phyloP scores from a whole-genome alignment of 1,140 invertebrate species.

The Drosophila micromelanica region DNA sequence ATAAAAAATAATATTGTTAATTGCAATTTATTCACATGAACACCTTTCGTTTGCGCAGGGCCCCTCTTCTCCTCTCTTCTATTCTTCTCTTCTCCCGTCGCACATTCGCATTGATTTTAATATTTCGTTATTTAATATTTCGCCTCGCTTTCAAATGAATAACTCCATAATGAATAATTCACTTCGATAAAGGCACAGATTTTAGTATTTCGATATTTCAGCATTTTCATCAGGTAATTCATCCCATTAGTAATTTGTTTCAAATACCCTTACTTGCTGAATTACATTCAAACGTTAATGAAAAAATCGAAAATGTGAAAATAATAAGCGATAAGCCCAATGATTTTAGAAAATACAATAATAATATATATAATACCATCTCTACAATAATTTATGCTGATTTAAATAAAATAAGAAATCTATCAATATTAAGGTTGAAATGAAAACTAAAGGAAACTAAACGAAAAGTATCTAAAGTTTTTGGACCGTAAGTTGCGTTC shows the following conservation, averaged over 20 bases:
- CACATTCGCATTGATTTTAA: slow-evolving; percentile 71
- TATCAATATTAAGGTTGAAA: no score
- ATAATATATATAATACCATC: no score
- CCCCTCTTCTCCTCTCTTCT: neutral
- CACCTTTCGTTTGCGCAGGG: slow-evolving; percentile 54
- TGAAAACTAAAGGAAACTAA: no score
- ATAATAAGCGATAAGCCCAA: no score
- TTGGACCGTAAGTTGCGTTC: no score
- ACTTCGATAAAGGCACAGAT: slow-evolving; percentile 26
- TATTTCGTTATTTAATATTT: slow-evolving; percentile 79
- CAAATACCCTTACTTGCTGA: neutral
- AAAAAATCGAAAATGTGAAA: no score
- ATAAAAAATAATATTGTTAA: slow-evolving; percentile 82
- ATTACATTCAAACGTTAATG: neutral
- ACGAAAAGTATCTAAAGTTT: no score
- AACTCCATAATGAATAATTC: slow-evolving; percentile 74
- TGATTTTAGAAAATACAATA: no score
- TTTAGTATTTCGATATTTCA: slow-evolving; percentile 2
- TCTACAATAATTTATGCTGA: no score
- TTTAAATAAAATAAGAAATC: no score
- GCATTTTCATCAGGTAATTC: neutral
- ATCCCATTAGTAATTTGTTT: slow-evolving; percentile 3
- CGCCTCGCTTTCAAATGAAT: slow-evolving; percentile 31
- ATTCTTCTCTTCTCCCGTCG: neutral
- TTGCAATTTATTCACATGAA: slow-evolving; percentile 84